These are phyloP conservation scores for Sarcophilus harrisii DNA, from an alignment of 2,797 vertebrate genomes.

Conservation along the genomic window DNA sequence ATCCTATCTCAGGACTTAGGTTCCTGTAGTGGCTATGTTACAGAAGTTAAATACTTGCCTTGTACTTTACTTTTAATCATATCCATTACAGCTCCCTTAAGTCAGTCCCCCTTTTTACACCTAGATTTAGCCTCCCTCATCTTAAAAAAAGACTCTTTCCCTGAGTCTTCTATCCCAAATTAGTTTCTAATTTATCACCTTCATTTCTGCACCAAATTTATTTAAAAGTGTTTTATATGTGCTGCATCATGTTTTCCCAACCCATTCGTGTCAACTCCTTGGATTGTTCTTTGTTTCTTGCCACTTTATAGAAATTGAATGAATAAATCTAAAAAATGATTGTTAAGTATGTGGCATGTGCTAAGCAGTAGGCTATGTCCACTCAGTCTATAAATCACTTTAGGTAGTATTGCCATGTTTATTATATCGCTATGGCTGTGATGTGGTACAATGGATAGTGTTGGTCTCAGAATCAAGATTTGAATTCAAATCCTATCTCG, in stretches of 20 bases:
- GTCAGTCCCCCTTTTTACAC: neutral
- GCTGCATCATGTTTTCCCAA: neutral
- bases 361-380: neutral
- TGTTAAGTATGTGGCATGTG: neutral
- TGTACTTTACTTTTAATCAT: neutral
- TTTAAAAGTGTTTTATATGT: neutral
- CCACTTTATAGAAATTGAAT: neutral
- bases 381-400: neutral
- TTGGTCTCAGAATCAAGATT: neutral
- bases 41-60: neutral
- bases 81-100: neutral
- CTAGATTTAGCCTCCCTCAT: neutral
- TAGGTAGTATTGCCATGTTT: neutral
- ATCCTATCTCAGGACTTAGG: neutral
- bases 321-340: neutral
- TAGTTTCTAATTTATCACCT: neutral
- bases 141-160: neutral
- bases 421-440: neutral
- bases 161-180: neutral
- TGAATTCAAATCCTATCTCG: neutral
- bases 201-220: neutral
- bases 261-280: neutral
- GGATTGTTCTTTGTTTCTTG: neutral
- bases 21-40: neutral
- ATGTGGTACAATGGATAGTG: neutral